Conservation (phyloP, 1,140 invertebrate genomes). For the Lepidostoma basale region DNA sequence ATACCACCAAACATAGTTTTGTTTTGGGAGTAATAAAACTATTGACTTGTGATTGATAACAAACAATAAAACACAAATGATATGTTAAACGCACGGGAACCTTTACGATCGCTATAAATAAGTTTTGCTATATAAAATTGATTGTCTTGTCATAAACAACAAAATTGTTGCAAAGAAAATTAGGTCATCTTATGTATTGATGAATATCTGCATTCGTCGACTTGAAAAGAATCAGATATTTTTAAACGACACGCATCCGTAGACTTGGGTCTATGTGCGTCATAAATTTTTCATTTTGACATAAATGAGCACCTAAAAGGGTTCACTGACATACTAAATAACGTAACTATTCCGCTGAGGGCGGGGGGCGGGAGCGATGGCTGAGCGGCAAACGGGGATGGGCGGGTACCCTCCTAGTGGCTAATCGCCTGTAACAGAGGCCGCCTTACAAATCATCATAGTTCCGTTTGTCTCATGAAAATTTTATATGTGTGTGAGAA, state of each 20-base stretch:
- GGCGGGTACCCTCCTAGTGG: background rate
- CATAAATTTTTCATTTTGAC: conserved; percentile 13
- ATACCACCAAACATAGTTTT: no score
- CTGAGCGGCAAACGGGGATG: background rate
- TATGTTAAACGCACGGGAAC: no score
- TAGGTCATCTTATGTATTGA: no score
- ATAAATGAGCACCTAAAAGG: conserved; percentile 3
- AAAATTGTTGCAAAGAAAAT: no score
- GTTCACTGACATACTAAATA: conserved; percentile 24
- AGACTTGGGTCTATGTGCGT: background rate
- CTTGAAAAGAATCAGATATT: conserved; percentile 1
- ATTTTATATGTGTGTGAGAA: no score
- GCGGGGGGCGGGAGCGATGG: background rate
- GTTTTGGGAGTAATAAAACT: no score
- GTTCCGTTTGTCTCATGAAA: conserved; percentile 11
- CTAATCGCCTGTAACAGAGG: conserved; percentile 22
- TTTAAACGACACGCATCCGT: background rate
- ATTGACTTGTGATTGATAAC: no score
- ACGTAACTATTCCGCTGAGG: background rate
- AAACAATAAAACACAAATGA: no score
- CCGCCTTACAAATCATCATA: conserved; percentile 25
- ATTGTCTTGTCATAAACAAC: no score
- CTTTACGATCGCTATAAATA: no score
- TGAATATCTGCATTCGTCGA: background rate
- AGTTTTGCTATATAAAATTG: no score